phyloP scores from a whole-genome alignment of 2,797 vertebrate genomes.

The Fistularia tabacaria region DNA sequence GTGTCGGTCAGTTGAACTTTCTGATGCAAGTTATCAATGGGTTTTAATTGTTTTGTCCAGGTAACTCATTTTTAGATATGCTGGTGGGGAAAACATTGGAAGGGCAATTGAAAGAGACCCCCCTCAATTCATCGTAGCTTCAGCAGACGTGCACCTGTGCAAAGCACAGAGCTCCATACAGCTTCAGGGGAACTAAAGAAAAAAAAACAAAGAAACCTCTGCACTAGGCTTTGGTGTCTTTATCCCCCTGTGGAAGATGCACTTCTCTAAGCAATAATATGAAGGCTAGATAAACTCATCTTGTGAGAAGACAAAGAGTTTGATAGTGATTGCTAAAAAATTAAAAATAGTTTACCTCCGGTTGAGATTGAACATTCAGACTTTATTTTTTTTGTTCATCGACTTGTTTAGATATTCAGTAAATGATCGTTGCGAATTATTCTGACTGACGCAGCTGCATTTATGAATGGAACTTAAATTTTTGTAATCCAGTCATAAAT shows the following conservation, averaged over 20 bases:
- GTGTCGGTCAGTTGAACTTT: neutral
- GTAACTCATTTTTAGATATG: neutral
- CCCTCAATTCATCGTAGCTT: slow-evolving; percentile 6
- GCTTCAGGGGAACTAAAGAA: slow-evolving; percentile 27
- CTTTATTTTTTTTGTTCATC: no score
- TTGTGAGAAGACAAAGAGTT: neutral
- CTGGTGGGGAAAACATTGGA: slow-evolving; percentile 4
- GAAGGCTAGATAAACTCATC: neutral
- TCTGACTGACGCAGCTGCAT: no score
- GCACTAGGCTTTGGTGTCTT: neutral
- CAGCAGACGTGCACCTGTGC: slow-evolving; percentile 35
- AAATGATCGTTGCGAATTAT: no score
- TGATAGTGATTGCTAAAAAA: no score
- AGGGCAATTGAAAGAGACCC: neutral
- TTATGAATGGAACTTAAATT: no score
- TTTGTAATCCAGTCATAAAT: no score
- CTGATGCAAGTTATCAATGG: neutral
- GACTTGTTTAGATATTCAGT: no score
- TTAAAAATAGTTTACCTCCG: no score
- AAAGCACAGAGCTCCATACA: slow-evolving; percentile 9
- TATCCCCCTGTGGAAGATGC: slow-evolving; percentile 2
- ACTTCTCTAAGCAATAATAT: neutral
- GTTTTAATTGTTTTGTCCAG: no score
- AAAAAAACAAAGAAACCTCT: slow-evolving; percentile 6
- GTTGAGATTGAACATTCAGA: no score